A percentile compares a stretch with the other conserved stretches of the same genome.
phyloP scores from a whole-genome alignment of 2,797 vertebrate species.

The Cyclopterus lumpus region DNA sequence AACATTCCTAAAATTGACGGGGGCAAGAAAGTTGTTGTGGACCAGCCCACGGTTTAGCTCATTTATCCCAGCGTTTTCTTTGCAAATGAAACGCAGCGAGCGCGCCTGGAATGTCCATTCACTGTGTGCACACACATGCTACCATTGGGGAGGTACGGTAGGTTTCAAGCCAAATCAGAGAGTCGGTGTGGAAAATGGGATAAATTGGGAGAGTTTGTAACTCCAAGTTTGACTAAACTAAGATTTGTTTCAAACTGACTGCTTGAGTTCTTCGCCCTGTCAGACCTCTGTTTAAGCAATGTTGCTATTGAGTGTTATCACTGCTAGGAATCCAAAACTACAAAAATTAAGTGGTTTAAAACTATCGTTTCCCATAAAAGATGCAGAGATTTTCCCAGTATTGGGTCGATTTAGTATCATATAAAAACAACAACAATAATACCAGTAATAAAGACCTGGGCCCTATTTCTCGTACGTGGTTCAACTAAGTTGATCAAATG shows the following conservation, averaged over 20 bases:
- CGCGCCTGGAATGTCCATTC: not conserved
- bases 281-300: not conserved
- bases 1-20: not conserved
- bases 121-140: not conserved
- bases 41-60: not conserved
- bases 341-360: not conserved
- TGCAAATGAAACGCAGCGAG: not conserved
- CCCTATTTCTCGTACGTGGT: too few species aligned
- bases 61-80: not conserved
- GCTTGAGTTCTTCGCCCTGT: not conserved
- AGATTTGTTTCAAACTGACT: not conserved
- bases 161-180: not conserved
- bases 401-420: not conserved
- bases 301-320: not conserved
- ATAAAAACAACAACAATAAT: not conserved
- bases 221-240: not conserved
- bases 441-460: not conserved
- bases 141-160: not conserved
- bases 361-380: not conserved
- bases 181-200: not conserved
- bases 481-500: too few species aligned
- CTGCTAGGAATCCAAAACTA: not conserved
- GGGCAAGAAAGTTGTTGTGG: not conserved
- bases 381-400: not conserved
- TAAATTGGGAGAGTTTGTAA: not conserved